phyloP scores from a whole-genome alignment of 2,797 vertebrate genomes.

The Phrynocephalus vlangalii region DNA sequence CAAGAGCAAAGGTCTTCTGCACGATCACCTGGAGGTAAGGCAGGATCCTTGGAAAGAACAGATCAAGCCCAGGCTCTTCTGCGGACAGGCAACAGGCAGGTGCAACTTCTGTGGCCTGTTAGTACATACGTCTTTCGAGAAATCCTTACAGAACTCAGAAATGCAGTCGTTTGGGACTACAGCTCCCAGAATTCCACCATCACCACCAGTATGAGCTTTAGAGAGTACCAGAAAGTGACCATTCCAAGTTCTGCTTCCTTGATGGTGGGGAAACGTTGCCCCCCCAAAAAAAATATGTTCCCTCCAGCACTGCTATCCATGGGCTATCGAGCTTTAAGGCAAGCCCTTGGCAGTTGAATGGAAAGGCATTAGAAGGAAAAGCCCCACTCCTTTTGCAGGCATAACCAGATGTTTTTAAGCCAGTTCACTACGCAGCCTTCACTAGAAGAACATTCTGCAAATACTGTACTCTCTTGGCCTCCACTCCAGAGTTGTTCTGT shows the following conservation, averaged over 20 bases:
- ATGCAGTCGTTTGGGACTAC: too few species aligned
- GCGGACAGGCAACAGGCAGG: neutral
- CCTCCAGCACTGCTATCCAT: neutral
- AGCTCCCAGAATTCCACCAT: too few species aligned
- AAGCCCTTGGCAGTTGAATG: neutral
- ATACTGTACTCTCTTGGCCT: neutral
- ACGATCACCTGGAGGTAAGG: neutral
- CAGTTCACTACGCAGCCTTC: neutral
- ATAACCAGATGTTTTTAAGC: neutral
- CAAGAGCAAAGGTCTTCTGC: neutral
- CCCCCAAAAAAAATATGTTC: neutral
- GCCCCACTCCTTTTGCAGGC: neutral
- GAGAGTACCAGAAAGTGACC: too few species aligned
- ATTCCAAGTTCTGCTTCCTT: neutral
- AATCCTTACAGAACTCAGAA: too few species aligned
- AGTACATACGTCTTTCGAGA: neutral
- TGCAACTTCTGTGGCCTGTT: neutral
- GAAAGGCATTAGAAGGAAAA: neutral
- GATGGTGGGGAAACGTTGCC: neutral
- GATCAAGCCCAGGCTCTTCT: neutral
- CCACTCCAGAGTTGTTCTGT: neutral
- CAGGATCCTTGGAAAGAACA: neutral
- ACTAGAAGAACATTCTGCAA: neutral
- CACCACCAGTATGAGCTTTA: too few species aligned
- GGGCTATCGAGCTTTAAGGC: slow-evolving; percentile 3